Evolutionary conservation across 2,113 vertebrate species (phyloP), one percentile per base, ranked within the genome.

Genomic region (Pangasianodon hypophthalmus): DNA sequence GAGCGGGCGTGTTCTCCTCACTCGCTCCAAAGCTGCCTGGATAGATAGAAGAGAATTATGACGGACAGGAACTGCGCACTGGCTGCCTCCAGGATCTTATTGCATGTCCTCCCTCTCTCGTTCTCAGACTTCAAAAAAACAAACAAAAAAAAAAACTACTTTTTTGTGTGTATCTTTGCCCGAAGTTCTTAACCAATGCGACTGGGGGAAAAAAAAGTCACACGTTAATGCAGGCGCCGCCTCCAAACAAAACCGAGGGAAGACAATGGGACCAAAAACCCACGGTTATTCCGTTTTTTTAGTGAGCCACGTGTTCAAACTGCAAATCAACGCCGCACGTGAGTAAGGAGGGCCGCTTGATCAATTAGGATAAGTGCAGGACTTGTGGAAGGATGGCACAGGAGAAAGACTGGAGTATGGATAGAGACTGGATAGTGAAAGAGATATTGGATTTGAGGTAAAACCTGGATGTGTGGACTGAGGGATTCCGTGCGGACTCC

Each of bases 251-350:
- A 96, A 91, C 82, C 93, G 91, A 90, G 92, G 88, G 92, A 93
- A 88, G 91, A 81, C 82, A 89, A 89, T 84, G 90, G 90, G 92
- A 92, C 95, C 21, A 7, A 96, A 97, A 96, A 96, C 95, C 94
- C 96, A 95, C 96, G 93, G 96, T 96, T 97, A 96, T 97, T 97
- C 96, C 96, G 97, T 96, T 97, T 97, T 71, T 58, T 52, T 48
- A 98, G 97, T 97, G 97, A 98, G 98, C 97, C 97, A 98, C 97
- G 97, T 98, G 98, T 98, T 99, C 97, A 97, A 98, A 97, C 97
- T 98, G 97, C 97, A 97, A 98, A 98, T 99, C 97, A 98, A 96
- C 95, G 29, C 96, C 96, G 97, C 98, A 98, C 97, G 97, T 98
- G 98, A 98, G 97, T 98, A 97, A 98, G 97, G 96, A 97, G 97